Evolutionary conservation across 37 sponge, comb jelly and placozoan genomes (phyloP), one percentile per base, ranked within the genome.

Genomic region (Chondrosia reniformis): DNA sequence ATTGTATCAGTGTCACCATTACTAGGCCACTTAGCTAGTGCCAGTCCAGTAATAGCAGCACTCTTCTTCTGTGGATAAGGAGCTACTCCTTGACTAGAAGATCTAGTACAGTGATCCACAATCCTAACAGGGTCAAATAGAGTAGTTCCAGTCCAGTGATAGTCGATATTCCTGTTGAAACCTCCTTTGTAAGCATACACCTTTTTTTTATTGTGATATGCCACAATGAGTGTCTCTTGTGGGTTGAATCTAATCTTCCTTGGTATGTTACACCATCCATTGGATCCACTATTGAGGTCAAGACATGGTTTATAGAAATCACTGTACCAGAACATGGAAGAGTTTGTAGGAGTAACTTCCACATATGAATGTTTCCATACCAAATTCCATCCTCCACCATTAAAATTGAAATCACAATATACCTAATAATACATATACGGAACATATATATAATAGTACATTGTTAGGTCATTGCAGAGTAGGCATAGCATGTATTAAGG

Each of bases 141-240:
- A 32, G 55, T 54, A 24, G 37, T 58, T 54, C 76, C 76, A 45
- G 57, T 76, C 76, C 76, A 76, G 57, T 76, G 76, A 31, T 55
- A 54, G 56, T 76, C 76, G 2, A 76, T 55, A 17, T 76, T 76
- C 28, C 58, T 22, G 33, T 76, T 76, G 57, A 76, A 76, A 36
- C 17, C 31, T 17, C 76, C 76, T 55, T 76, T 76, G 56, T 76
- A 76, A 24, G 76, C 76, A 37, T 76, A 76, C 9, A 76, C 56
- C 21, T 33, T 54, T 76, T 56, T 76, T 31, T 39, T 39, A 9
- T 76, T 49, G 76, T 76, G 76, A 17, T 76, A 76, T 49, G 76
- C 76, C 9, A 55, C 76, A 22, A 54, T 76, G 58, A 76, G 52
- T 36, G 33, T 49, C 33, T 76, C 76, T 31, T 31, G 25, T 19